Evolutionary conservation across 2,113 vertebrate species (phyloP).

Genomic region (Porphyrio hochstetteri): DNA sequence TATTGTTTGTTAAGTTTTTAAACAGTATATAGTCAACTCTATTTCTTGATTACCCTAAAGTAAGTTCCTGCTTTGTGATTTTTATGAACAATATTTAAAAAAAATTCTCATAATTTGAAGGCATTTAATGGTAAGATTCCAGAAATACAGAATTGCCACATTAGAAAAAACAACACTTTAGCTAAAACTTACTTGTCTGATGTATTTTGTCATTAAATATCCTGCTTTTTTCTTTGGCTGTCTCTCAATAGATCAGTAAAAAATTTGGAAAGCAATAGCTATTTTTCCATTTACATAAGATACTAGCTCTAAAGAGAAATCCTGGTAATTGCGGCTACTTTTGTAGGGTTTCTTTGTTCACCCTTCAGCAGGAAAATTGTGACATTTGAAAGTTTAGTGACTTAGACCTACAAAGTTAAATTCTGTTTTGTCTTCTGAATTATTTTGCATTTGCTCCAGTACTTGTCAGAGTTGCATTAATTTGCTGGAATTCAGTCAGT

Average conservation of each 20-base stretch:
- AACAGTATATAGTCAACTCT: neutral
- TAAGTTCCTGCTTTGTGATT: neutral
- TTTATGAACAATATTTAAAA: neutral
- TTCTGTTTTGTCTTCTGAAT: neutral
- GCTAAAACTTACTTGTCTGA: neutral
- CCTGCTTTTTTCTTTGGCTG: neutral
- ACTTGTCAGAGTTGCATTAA: constrained; percentile 14
- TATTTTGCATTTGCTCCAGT: constrained; percentile 12
- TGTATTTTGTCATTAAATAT: neutral
- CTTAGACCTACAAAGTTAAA: neutral
- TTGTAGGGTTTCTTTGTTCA: neutral
- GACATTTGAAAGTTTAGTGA: neutral
- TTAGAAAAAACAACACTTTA: neutral
- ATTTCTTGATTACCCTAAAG: neutral
- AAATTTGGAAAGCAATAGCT: neutral
- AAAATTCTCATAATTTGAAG: neutral
- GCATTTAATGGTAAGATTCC: neutral
- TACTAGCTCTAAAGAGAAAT: neutral
- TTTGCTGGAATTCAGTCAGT: constrained; percentile 40
- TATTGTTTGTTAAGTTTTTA: neutral
- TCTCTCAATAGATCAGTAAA: neutral
- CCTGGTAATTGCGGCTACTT: neutral
- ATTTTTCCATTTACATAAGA: neutral
- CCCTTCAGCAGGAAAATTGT: neutral
- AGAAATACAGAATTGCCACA: neutral